Percentiles rank a stretch among this genome's conserved stretches.
These are phyloP conservation scores for Anagrus nilaparvatae DNA, from an alignment of 1,140 invertebrate species.

Conservation along the genomic window DNA sequence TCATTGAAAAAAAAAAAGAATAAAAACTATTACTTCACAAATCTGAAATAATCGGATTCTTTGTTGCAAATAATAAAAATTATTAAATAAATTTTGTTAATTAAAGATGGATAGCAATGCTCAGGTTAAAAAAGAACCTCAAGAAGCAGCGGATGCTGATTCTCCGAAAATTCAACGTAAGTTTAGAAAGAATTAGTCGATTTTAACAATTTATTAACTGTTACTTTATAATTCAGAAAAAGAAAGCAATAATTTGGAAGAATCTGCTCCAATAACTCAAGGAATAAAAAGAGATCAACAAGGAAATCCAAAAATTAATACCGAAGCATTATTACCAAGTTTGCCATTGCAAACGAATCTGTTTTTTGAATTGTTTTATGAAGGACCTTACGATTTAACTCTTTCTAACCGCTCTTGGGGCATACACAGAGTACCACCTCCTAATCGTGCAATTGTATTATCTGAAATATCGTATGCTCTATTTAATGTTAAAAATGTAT, in stretches of 20 bases:
- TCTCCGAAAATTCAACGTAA: conserved; percentile 15
- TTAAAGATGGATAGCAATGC: conserved; percentile 13
- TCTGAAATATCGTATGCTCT: conserved; percentile 15
- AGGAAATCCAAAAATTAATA: conserved; percentile 13
- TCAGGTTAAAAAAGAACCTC: conserved; percentile 12
- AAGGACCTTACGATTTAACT: conserved; percentile 16
- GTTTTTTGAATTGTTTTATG: conserved; percentile 15
- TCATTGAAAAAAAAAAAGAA: too few relatives aligned
- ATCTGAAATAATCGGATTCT: too few relatives aligned
- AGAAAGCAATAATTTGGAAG: conserved; percentile 11
- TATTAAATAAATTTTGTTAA: too few relatives aligned
- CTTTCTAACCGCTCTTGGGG: conserved; percentile 13
- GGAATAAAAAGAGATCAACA: conserved; percentile 10
- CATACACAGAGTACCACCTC: conserved; percentile 16
- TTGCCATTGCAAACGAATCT: conserved; percentile 5
- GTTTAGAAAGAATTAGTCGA: too few relatives aligned
- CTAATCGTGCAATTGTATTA: conserved; percentile 16
- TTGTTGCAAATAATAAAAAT: too few relatives aligned
- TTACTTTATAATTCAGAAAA: conserved; percentile 5
- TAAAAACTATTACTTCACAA: too few relatives aligned
- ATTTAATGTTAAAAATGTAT: conserved; percentile 9
- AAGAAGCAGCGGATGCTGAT: conserved; percentile 11
- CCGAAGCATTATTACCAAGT: conserved; percentile 4
- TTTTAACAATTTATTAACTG: not conserved
- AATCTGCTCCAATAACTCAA: conserved; percentile 3